Conservation (phyloP, 2,888 invertebrate species). For the Antitype chi region DNA sequence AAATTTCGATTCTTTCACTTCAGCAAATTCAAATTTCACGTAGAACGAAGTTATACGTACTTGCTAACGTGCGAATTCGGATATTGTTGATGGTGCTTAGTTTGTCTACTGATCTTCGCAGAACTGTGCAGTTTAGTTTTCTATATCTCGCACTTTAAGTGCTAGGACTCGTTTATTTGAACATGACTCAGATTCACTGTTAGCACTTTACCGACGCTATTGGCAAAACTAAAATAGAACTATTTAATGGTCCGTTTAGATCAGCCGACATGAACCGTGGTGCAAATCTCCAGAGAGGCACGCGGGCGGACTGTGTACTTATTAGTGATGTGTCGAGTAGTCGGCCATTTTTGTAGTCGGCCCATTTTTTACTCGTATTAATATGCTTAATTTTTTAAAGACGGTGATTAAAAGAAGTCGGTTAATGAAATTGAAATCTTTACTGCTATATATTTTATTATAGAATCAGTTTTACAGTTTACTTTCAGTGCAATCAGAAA, state of each 20-base stretch:
- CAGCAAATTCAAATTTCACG: conserved; percentile 61
- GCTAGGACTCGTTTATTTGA: conserved; percentile 46
- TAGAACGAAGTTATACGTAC: conserved; percentile 25
- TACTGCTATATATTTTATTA: no score
- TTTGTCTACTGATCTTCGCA: conserved; percentile 41
- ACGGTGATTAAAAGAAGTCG: no score
- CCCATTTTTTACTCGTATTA: no score
- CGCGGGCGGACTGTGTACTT: neutral
- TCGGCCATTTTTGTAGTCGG: no score
- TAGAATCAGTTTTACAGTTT: no score
- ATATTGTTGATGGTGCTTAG: conserved; percentile 44
- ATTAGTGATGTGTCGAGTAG: no score
- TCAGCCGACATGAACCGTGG: conserved; percentile 12
- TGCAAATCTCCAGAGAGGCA: conserved; percentile 1
- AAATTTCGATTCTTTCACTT: conserved; percentile 70
- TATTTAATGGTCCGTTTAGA: conserved; percentile 32
- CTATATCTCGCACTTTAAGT: conserved; percentile 41
- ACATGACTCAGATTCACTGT: conserved; percentile 53
- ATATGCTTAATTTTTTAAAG: no score
- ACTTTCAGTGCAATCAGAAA: no score
- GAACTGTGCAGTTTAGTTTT: conserved; percentile 39
- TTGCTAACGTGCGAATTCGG: conserved; percentile 44
- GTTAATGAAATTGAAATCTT: no score
- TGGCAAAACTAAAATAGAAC: conserved; percentile 51
- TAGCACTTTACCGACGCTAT: conserved; percentile 40